Base-by-base conservation (phyloP, 64 coral and sea anemone species). In the Dendronephthya gigantea region DNA sequence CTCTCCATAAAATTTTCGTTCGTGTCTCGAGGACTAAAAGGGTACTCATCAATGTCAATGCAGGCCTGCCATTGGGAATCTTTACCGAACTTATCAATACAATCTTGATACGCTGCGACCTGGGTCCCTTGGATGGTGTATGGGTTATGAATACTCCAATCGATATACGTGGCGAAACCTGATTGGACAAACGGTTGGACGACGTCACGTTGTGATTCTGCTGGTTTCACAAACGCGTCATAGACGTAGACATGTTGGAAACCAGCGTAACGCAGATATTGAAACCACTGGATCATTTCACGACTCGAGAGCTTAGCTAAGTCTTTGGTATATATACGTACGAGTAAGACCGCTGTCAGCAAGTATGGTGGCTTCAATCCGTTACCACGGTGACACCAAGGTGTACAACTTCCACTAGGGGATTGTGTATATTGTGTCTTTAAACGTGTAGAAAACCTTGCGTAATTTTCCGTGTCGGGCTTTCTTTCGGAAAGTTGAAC, bases 1-100 rank as follows among this genome's bases (percentile, higher is more conserved):
- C 90, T 86, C 15, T 68, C 70, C 28, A 84, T n/a, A 56, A 94
- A 94, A 7, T 83, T 70, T 22, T 90, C 70, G 17, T 91, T 37
- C 2, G 34, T 16, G 49, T 91, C 93, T 22, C 9, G 68, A 0
- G 93, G 90, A 39, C 93, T 91, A 35, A 94, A 94, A 1, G 90
- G 93, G 39, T 94, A 89, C 36, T 94, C 93, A 82, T 94, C 93
- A 13, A 94, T 94, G 65, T 94, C 93, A n/a, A 88, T 86, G 13
- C 90, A 86, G 6, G 87, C 66, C 50, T 89, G 90, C 93, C 93
- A 94, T 11, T 39, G 43, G 9, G 89, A 89, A 8, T 86, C 39
- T 41, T 86, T 84, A 5, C 90, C 93, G 49, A 48, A 91, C 68
- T 40, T 39, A 11, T 75, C 11, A 27, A 86, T 91, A 56, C 92